Percentiles rank a stretch among this genome's conserved stretches.
Evolutionary conservation across 2,797 vertebrate genomes (phyloP).

Genomic region (Chelmon rostratus): DNA sequence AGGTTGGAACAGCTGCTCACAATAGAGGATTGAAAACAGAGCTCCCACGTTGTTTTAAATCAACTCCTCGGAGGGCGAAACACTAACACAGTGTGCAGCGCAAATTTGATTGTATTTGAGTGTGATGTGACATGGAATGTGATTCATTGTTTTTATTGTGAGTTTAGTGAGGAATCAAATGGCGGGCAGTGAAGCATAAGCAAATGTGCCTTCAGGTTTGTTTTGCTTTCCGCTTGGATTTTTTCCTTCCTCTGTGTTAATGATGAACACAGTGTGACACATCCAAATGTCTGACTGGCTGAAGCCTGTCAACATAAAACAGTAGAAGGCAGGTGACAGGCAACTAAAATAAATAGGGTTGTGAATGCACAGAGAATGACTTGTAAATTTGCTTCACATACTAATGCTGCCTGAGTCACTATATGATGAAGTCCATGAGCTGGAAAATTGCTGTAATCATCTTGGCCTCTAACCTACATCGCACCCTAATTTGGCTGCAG

Average conservation of each 20-base stretch:
- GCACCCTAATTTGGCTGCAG: constrained; percentile 68
- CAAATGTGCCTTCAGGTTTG: constrained; percentile 64
- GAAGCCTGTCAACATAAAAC: constrained; percentile 36
- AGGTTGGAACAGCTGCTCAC: constrained; percentile 70
- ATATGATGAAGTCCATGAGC: constrained; percentile 77
- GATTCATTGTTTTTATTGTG: constrained; percentile 71
- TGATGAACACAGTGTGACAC: constrained; percentile 67
- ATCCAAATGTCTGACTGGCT: constrained; percentile 58
- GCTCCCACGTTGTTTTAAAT: constrained; percentile 62
- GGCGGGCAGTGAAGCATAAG: constrained; percentile 51
- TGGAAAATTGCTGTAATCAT: constrained; percentile 82
- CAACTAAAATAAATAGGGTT: constrained; percentile 21
- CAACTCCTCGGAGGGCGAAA: constrained; percentile 48
- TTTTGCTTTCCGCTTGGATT: constrained; percentile 67
- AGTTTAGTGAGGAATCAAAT: constrained; percentile 73
- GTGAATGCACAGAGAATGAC: constrained; percentile 7
- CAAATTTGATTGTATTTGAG: constrained; percentile 53
- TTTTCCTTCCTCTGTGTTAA: constrained; percentile 56
- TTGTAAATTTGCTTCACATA: constrained; percentile 46
- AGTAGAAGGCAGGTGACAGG: constrained; percentile 33
- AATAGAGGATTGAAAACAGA: constrained; percentile 71
- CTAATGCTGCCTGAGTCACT: constrained; percentile 51
- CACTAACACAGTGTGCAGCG: constrained; percentile 11
- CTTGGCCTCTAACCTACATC: constrained; percentile 74
- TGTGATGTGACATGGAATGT: constrained; percentile 58